A percentile compares a stretch with the other conserved stretches of the same genome.
phyloP scores from a whole-genome alignment of 1,140 invertebrate genomes.

The Stratiolaelaps scimitus region DNA sequence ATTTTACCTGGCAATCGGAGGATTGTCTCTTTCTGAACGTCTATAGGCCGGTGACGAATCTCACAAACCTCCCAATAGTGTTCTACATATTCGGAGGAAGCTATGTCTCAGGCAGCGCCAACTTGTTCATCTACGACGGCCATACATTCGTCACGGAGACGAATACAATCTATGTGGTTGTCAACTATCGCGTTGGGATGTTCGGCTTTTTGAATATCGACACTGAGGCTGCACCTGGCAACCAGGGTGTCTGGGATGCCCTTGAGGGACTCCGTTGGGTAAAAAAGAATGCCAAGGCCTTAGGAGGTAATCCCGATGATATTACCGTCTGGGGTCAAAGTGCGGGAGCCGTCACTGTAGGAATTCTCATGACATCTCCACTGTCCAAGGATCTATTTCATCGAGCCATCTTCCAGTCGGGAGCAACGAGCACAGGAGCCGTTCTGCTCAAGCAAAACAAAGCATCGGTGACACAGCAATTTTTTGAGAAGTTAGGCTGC shows the following conservation, averaged over 20 bases:
- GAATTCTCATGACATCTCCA: slow-evolving; percentile 4
- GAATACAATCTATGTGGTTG: slow-evolving; percentile 53
- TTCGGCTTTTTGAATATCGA: slow-evolving; percentile 39
- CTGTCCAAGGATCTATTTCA: slow-evolving; percentile 5
- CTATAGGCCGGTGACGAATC: slow-evolving; percentile 56
- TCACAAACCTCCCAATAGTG: slow-evolving; percentile 50
- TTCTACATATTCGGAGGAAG: slow-evolving; percentile 63
- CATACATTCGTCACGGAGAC: slow-evolving; percentile 53
- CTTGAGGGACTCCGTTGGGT: slow-evolving; percentile 40
- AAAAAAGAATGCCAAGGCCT: slow-evolving; percentile 43
- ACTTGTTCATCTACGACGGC: slow-evolving; percentile 47
- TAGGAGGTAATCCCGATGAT: slow-evolving; percentile 48
- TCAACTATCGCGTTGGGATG: slow-evolving; percentile 56
- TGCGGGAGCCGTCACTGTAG: slow-evolving; percentile 34
- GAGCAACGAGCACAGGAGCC: background rate
- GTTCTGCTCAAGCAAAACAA: slow-evolving; percentile 2
- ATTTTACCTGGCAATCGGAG: slow-evolving; percentile 44
- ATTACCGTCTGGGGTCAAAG: slow-evolving; percentile 40
- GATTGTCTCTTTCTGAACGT: slow-evolving; percentile 86
- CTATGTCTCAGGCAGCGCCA: slow-evolving; percentile 51
- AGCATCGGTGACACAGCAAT: background rate
- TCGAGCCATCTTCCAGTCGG: background rate
- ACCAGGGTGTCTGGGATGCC: slow-evolving; percentile 42
- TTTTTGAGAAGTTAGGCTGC: background rate
- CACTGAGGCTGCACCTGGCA: slow-evolving; percentile 39